Base-by-base conservation (phyloP, 2,888 invertebrate genomes). In the Thereva unica region DNA sequence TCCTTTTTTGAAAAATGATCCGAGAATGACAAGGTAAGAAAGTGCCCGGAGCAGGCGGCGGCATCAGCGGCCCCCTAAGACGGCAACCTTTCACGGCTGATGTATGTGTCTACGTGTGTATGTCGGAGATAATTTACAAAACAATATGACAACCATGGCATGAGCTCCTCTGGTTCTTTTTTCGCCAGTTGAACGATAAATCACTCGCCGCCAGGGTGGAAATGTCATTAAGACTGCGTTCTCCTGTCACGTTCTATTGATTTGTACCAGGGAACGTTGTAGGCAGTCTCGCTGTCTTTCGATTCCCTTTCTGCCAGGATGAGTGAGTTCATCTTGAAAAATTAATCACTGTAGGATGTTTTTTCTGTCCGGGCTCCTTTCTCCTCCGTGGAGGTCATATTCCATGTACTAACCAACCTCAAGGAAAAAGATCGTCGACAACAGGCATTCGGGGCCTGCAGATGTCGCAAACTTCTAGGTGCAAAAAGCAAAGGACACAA, bases 1-100 rank as follows among this genome's bases (percentile, higher is more conserved):
- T 41, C 35, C 12, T 34, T 50, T 47, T 65, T 65, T 65, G 65
- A 65, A 55, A 65, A 65, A 65, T 65, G 55, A 65, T 65, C 41
- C 4, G 6, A 41, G 49, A 50, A 40, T 65, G 65, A 65, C 65
- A 65, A 34, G 1, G 12, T 40, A 54, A 47, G 37, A 64, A 55
- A 64, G 41, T 61, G 50, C 42, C 2, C 23, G 23, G 23, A 23
- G 23, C 23, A 23, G 23, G 23, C 23, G 23, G 23, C 23, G 23
- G 23, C 23, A n/a, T 23, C 41, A 8, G 42, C 9, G 50, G 49
- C 41, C 44, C 23, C 50, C 37, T 23, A 50, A 50, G n/a, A 9
- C 6, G 50, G 23, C n/a, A 40, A 61, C 61, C 61, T 50, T 61
- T 35, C 34, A 35, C 61, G 41, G 61, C 40, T 61, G 61, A 45